These are phyloP conservation scores for Muntiacus reevesi DNA, from an alignment of 2,113 vertebrate genomes.

Conservation along the genomic window DNA sequence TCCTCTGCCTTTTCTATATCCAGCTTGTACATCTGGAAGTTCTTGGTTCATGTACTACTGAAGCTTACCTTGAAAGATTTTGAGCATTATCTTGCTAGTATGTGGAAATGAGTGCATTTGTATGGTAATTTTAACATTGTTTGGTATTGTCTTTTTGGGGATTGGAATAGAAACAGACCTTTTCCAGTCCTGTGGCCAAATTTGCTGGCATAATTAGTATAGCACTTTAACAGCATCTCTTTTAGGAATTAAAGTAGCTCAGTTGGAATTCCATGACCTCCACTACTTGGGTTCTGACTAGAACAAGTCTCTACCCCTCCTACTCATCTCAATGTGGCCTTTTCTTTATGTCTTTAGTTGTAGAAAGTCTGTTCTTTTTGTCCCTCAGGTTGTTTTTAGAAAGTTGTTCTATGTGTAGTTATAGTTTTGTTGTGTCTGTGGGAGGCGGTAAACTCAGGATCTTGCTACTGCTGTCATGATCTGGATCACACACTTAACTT, in stretches of 20 bases:
- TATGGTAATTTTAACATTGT: neutral
- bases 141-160: neutral
- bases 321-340: neutral
- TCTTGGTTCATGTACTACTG: neutral
- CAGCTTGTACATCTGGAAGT: neutral
- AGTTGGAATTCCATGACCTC: neutral
- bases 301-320: neutral
- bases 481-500: neutral
- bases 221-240: neutral
- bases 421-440: neutral
- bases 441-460: neutral
- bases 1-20: neutral
- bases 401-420: neutral
- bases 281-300: neutral
- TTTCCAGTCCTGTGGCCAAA: neutral
- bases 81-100: neutral
- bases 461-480: neutral
- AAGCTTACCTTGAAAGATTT: neutral
- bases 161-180: neutral
- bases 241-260: no score
- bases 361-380: neutral
- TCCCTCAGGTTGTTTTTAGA: neutral
- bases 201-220: neutral
- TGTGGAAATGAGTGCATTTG: neutral
- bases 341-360: neutral